These are phyloP conservation scores for Bombyx mandarina DNA, from an alignment of 1,140 invertebrate species.

Conservation along the genomic window DNA sequence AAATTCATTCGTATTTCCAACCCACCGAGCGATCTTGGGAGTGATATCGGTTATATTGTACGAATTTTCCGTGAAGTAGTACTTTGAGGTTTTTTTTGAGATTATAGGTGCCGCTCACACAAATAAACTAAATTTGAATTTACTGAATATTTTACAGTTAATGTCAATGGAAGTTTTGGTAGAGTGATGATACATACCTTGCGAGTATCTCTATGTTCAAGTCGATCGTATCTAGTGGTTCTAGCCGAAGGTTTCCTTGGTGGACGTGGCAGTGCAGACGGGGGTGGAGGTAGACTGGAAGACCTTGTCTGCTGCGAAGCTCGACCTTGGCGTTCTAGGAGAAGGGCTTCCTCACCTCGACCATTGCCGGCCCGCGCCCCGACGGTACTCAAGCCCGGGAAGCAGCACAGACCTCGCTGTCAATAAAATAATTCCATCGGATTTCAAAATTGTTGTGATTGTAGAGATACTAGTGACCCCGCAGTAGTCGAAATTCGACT, in stretches of 20 bases:
- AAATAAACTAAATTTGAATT: too few species aligned
- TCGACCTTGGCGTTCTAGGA: conserved; percentile 82
- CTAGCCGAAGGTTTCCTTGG: conserved; percentile 72
- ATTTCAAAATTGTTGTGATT: too few species aligned
- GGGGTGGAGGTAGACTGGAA: conserved; percentile 66
- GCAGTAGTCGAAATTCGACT: too few species aligned
- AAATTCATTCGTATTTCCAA: too few species aligned
- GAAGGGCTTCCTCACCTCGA: conserved; percentile 78
- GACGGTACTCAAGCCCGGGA: conserved; percentile 85
- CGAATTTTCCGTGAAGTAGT: too few species aligned
- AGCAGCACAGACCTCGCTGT: conserved; percentile 88
- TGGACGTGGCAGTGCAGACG: conserved; percentile 79
- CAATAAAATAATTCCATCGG: conserved; percentile 16
- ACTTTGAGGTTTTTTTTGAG: too few species aligned
- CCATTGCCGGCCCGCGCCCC: conserved; percentile 66
- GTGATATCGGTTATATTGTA: too few species aligned
- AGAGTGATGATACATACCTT: conserved; percentile 52
- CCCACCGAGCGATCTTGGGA: too few species aligned
- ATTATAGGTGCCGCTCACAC: too few species aligned
- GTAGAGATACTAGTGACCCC: too few species aligned
- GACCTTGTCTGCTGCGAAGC: conserved; percentile 80
- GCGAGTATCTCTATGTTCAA: conserved; percentile 72
- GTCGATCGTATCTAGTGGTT: conserved; percentile 72
- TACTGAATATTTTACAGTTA: too few species aligned
- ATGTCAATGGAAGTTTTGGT: neutral